A percentile compares a stretch with the other conserved stretches of the same genome.
Evolutionary conservation across 2,797 vertebrate species (phyloP).

Genomic region (Brachyrhaphis roseni): DNA sequence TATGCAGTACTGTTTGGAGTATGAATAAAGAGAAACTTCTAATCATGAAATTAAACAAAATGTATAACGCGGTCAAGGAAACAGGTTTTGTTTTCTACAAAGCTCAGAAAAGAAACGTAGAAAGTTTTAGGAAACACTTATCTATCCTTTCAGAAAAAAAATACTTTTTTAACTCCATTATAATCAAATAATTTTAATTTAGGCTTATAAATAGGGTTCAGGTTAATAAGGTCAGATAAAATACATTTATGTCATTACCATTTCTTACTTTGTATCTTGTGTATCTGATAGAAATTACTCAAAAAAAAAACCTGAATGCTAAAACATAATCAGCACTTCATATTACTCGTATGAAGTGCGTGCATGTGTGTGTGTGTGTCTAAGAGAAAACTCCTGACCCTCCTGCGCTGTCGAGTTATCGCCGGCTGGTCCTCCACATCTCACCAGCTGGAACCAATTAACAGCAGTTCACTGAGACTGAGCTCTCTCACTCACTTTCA

Average conservation of each 20-base stretch:
- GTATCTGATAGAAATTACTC: neutral
- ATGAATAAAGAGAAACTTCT: neutral
- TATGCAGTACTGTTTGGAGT: neutral
- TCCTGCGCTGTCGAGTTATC: conserved; percentile 55
- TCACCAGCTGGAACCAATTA: conserved; percentile 82
- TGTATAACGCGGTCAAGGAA: neutral
- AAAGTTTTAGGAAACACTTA: neutral
- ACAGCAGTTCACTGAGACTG: conserved; percentile 68
- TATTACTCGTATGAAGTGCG: neutral
- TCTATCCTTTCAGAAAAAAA: neutral
- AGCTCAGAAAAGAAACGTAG: neutral
- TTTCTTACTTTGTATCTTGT: neutral
- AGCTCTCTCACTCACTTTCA: conserved; percentile 60
- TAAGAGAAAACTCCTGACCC: conserved; percentile 64
- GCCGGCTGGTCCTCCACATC: conserved; percentile 48
- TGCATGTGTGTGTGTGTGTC: conserved; percentile 6
- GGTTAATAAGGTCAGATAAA: neutral
- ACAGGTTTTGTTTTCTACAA: neutral
- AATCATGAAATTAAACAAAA: neutral
- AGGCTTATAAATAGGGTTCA: neutral
- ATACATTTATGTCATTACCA: neutral
- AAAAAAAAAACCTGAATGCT: neutral
- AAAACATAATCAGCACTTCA: too few relatives aligned
- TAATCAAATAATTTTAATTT: neutral
- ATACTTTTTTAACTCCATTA: neutral